phyloP scores from a whole-genome alignment of 2,113 vertebrate genomes.

The Bos taurus region DNA sequence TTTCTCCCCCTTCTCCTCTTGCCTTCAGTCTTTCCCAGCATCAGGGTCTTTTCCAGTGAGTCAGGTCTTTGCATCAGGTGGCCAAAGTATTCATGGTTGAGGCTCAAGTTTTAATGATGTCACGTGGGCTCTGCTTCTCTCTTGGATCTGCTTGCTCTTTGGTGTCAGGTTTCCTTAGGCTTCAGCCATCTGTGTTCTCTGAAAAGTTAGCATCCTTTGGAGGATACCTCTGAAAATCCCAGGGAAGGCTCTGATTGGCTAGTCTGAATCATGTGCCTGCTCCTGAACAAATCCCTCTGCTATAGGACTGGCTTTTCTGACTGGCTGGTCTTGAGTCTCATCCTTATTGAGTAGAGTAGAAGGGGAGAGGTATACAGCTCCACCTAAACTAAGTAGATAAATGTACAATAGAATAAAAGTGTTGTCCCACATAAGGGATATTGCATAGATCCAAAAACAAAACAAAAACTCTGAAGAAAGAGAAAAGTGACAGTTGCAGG shows the following conservation, averaged over 20 bases:
- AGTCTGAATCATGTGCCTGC: neutral
- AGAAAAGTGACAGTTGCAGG: neutral
- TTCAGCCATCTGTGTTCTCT: neutral
- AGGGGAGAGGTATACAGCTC: fast-evolving
- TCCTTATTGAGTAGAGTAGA: neutral
- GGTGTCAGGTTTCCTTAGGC: neutral
- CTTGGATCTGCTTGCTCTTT: neutral
- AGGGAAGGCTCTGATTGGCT: neutral
- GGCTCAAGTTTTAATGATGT: neutral
- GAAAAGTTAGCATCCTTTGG: neutral
- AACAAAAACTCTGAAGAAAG: neutral
- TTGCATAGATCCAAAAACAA: neutral
- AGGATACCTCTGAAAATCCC: neutral
- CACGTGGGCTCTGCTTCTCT: neutral
- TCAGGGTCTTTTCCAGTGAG: neutral
- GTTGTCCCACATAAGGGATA: neutral
- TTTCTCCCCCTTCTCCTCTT: neutral
- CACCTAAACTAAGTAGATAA: neutral
- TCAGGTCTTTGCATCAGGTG: neutral
- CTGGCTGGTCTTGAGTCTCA: neutral
- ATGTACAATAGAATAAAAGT: neutral
- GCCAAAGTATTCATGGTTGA: neutral
- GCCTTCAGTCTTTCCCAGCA: neutral
- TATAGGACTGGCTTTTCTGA: neutral
- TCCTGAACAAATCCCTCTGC: neutral